These are phyloP conservation scores for Micropoecilia bifurca DNA, from an alignment of 2,797 vertebrate genomes.

Conservation along the genomic window DNA sequence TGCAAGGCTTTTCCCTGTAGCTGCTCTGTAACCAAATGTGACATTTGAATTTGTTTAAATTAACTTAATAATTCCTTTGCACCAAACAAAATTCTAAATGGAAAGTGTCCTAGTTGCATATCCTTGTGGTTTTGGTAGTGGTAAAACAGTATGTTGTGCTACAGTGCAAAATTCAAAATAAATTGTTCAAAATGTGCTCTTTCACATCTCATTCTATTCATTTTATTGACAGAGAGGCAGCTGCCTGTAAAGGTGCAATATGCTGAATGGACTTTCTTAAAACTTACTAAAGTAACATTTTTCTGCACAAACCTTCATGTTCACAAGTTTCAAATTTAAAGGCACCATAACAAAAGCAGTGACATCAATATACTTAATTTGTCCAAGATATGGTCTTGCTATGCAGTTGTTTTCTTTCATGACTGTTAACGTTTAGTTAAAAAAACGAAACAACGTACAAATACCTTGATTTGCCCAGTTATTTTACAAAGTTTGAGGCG, in stretches of 20 bases:
- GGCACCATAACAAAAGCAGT: neutral
- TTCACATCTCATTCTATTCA: neutral
- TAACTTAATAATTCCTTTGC: neutral
- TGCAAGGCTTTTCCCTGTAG: neutral
- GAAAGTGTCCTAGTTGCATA: neutral
- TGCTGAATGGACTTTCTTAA: neutral
- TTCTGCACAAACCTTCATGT: neutral
- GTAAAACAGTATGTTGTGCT: neutral
- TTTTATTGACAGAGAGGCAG: neutral
- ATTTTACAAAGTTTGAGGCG: neutral
- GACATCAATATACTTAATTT: neutral
- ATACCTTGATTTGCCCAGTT: neutral
- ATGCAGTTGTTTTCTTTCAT: neutral
- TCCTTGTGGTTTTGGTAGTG: neutral
- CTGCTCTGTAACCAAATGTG: neutral
- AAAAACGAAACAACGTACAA: neutral
- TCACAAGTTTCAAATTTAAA: neutral
- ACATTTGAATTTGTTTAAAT: neutral
- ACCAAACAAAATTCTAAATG: neutral
- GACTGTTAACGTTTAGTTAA: neutral
- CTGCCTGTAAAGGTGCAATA: neutral
- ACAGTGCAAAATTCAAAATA: neutral
- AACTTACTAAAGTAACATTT: neutral
- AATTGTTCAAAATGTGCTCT: neutral
- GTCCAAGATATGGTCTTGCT: neutral